phyloP scores from a whole-genome alignment of 2,113 vertebrate genomes.

The Pangasianodon hypophthalmus region DNA sequence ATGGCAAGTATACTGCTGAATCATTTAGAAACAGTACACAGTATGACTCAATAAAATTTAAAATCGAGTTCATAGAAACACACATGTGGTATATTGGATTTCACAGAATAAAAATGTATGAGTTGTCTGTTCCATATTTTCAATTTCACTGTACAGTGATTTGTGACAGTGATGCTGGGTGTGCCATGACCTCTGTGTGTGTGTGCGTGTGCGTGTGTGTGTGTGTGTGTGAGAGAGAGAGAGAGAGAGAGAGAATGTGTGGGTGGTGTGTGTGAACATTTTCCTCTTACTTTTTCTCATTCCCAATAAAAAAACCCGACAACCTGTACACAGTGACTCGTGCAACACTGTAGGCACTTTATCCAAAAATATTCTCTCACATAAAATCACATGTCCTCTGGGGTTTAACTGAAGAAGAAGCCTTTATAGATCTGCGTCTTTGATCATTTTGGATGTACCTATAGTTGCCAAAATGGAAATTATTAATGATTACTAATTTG shows the following conservation, averaged over 20 bases:
- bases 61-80: neutral
- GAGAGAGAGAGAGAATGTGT: neutral
- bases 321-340: neutral
- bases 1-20: neutral
- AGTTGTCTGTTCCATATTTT: neutral
- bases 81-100: neutral
- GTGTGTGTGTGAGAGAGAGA: neutral
- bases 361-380: neutral
- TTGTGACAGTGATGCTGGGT: neutral
- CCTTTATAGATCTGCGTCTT: neutral
- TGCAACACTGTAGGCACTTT: constrained; percentile 1
- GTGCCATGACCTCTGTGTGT: neutral
- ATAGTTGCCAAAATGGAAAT: neutral
- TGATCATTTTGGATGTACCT: neutral
- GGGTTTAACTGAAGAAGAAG: constrained; percentile 5
- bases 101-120: neutral
- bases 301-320: neutral
- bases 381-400: neutral
- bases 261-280: neutral
- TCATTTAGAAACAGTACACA: neutral
- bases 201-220: neutral
- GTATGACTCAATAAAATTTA: neutral
- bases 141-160: neutral
- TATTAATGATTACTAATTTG: neutral
- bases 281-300: neutral